Percentiles rank a stretch among this genome's conserved stretches.
Evolutionary conservation across 92 coral and sea anemone genomes (phyloP).

Genomic region (Parazoanthus atlanticus): DNA sequence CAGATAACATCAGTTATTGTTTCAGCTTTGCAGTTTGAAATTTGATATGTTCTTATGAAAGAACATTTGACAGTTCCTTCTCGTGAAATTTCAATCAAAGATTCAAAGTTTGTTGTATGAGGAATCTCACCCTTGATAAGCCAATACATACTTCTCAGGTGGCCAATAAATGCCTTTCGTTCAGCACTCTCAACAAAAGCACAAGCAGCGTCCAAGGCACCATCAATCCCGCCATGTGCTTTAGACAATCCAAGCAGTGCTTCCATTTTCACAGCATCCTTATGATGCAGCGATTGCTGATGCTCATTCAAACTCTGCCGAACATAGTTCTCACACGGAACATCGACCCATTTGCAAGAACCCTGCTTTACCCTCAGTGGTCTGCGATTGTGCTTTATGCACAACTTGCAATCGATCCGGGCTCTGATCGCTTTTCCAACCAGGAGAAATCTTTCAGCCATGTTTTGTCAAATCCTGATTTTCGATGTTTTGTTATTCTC

Average conservation of each 20-base stretch:
- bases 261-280: background rate
- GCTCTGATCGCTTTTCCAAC: conserved; percentile 5
- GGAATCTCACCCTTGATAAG: no score
- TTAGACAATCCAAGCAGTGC: conserved; percentile 1
- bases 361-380: conserved; percentile 13
- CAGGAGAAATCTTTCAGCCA: conserved; percentile 16
- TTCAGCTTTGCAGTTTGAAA: no score
- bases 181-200: conserved; percentile 1
- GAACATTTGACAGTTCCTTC: no score
- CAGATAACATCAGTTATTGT: no score
- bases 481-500: background rate
- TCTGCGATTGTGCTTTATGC: conserved; percentile 11
- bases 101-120: no score
- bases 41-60: no score
- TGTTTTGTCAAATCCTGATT: conserved; percentile 12
- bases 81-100: no score
- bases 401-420: background rate
- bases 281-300: no score
- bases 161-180: conserved; percentile 1
- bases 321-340: conserved; percentile 3
- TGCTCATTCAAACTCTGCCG: conserved; percentile 11
- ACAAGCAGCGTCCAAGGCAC: background rate
- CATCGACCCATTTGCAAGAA: background rate
- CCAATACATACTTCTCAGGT: background rate
- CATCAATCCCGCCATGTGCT: conserved; percentile 10